Evolutionary conservation across 2,888 invertebrate genomes (phyloP).

Genomic region (Synergus gifuensis): DNA sequence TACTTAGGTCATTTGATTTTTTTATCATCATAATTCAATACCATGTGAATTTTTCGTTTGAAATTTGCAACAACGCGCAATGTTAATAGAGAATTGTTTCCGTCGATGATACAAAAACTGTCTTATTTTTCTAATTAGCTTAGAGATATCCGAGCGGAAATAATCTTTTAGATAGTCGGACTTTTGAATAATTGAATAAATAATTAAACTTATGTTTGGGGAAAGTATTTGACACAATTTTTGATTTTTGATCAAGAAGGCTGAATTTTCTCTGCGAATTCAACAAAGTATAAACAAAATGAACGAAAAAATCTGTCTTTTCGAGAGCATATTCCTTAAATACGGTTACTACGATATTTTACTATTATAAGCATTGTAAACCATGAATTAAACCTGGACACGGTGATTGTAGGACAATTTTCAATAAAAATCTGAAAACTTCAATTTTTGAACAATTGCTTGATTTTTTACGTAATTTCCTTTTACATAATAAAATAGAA

Average conservation of each 20-base stretch:
- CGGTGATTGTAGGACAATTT: constrained; percentile 74
- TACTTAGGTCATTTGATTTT: constrained; percentile 16
- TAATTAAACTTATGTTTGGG: constrained; percentile 42
- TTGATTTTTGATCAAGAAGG: constrained; percentile 39
- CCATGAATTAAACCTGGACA: constrained; percentile 56
- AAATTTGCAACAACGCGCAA: background rate
- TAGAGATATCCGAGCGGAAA: constrained; percentile 53
- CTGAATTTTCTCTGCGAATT: background rate
- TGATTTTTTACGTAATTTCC: background rate
- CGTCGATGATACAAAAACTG: constrained; percentile 58
- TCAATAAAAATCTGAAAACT: constrained; percentile 68
- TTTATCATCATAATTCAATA: background rate
- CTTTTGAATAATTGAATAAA: constrained; percentile 41
- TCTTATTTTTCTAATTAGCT: constrained; percentile 76
- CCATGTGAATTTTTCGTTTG: background rate
- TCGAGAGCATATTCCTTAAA: constrained; percentile 33
- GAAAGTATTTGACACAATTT: constrained; percentile 46
- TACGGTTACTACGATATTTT: constrained; percentile 65
- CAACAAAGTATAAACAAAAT: background rate
- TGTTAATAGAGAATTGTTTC: constrained; percentile 2
- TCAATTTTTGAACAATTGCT: background rate
- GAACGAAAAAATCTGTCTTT: constrained; percentile 17
- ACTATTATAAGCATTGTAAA: constrained; percentile 72
- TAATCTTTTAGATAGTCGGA: constrained; percentile 38
- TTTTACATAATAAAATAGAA: constrained; percentile 12